Percentiles rank a stretch among this genome's conserved stretches.
phyloP scores from a whole-genome alignment of 2,888 invertebrate species.

The Sminthurinus aureus region DNA sequence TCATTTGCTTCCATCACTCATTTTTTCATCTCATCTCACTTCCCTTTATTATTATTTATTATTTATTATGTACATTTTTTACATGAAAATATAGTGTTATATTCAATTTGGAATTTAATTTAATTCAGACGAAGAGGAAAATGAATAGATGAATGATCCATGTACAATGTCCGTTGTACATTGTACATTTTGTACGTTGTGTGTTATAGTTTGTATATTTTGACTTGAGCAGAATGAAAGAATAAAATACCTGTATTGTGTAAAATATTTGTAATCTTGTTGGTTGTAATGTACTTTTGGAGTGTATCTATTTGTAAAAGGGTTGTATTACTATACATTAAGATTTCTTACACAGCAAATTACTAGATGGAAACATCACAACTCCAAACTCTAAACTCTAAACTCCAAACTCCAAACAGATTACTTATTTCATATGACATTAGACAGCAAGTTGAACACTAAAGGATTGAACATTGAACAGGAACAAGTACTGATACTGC shows the following conservation, averaged over 20 bases:
- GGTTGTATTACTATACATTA: background rate
- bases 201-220: background rate
- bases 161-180: background rate
- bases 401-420: background rate
- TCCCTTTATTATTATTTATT: background rate
- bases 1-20: background rate
- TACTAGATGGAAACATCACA: slow-evolving; percentile 33
- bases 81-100: background rate
- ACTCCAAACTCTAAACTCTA: too few species aligned
- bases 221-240: slow-evolving; percentile 24
- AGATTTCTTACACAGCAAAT: slow-evolving; percentile 32
- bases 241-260: background rate
- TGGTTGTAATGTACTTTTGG: background rate
- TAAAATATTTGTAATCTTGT: background rate
- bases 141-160: background rate
- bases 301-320: slow-evolving; percentile 6
- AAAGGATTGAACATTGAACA: too few species aligned
- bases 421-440: slow-evolving; percentile 28
- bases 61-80: background rate
- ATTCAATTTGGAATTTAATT: background rate
- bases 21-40: background rate
- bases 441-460: background rate
- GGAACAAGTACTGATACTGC: too few species aligned
- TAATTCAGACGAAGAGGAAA: background rate
- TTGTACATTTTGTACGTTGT: background rate